Conservation (phyloP, 1,140 invertebrate species). For the Pteromalus puparum region DNA sequence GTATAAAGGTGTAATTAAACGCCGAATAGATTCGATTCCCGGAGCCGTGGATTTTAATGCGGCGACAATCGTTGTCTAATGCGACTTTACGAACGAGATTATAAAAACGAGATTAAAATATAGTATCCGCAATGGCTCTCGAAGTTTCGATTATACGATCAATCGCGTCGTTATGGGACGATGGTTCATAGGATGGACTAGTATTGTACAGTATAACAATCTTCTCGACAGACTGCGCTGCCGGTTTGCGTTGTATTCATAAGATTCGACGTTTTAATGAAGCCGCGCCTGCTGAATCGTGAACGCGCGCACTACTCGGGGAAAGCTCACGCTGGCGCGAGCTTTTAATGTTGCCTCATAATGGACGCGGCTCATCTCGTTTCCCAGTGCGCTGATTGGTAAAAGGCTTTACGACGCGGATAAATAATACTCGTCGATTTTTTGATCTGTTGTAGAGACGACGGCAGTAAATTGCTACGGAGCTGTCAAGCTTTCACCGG, state of each 20-base stretch:
- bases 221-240: no score
- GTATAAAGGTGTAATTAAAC: background rate
- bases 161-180: background rate
- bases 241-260: background rate
- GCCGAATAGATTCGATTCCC: background rate
- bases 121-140: background rate
- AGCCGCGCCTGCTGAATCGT: background rate
- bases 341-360: background rate
- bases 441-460: no score
- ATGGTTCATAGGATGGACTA: background rate
- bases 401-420: background rate
- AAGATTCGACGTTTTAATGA: background rate
- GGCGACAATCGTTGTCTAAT: background rate
- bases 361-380: background rate
- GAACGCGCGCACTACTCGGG: background rate
- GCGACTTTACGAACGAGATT: background rate
- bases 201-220: background rate
- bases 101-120: background rate
- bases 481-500: no score
- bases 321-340: background rate
- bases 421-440: no score
- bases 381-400: background rate
- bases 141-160: background rate
- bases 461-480: no score
- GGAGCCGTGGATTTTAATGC: background rate